Evolutionary conservation across 1,140 invertebrate genomes (phyloP).

Genomic region (Eurytemora carolleeae): DNA sequence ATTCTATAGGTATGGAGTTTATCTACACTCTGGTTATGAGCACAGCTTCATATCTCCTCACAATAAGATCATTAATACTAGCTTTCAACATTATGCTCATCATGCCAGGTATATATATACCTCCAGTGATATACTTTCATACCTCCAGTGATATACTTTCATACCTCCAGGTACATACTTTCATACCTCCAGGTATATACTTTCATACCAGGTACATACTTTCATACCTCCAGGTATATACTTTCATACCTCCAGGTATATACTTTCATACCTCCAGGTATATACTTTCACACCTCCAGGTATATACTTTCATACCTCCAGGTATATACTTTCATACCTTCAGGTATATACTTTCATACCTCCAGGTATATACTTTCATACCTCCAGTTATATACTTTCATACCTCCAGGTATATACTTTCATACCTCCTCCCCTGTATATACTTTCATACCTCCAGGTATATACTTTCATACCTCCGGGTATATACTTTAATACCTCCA

Average conservation of each 20-base stretch:
- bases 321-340: too few relatives aligned
- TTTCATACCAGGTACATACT: too few relatives aligned
- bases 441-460: too few relatives aligned
- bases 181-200: not conserved
- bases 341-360: too few relatives aligned
- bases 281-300: not conserved
- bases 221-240: not conserved
- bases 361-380: too few relatives aligned
- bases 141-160: not conserved
- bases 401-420: too few relatives aligned
- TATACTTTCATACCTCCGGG: too few relatives aligned
- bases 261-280: not conserved
- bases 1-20: conserved; percentile 4
- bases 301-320: too few relatives aligned
- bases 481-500: too few relatives aligned
- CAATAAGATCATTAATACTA: conserved; percentile 7
- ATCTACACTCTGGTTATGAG: conserved; percentile 10
- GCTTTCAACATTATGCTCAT: conserved; percentile 9
- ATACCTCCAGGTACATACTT: not conserved
- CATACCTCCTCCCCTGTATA: too few relatives aligned
- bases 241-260: not conserved
- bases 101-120: not conserved
- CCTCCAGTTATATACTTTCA: too few relatives aligned
- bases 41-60: not conserved
- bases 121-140: not conserved